A percentile compares a stretch with the other conserved stretches of the same genome.
Conservation (phyloP, 1,140 invertebrate genomes). For the Pentalonia nigronervosa region DNA sequence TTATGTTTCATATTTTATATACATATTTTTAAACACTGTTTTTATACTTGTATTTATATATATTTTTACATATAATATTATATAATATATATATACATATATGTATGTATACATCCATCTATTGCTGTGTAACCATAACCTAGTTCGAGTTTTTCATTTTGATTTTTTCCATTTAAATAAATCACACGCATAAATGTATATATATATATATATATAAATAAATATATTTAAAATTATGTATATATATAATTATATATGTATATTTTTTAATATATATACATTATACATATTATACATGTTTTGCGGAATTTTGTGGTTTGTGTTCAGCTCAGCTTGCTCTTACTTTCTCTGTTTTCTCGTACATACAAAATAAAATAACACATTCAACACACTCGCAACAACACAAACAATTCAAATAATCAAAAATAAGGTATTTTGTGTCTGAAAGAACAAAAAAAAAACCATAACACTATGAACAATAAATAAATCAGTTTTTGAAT, state of each 20-base stretch:
- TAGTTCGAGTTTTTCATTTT: slow-evolving; percentile 43
- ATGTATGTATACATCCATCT: slow-evolving; percentile 19
- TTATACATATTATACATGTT: slow-evolving; percentile 32
- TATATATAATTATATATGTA: slow-evolving; percentile 18
- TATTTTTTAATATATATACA: slow-evolving; percentile 39
- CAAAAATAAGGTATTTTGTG: not conserved
- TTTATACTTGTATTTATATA: slow-evolving; percentile 23
- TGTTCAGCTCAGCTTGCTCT: slow-evolving; percentile 54
- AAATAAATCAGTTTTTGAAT: not conserved
- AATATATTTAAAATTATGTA: slow-evolving; percentile 12
- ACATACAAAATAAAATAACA: slow-evolving; percentile 40
- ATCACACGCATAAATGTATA: slow-evolving; percentile 39
- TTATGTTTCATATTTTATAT: slow-evolving; percentile 30
- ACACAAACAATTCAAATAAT: slow-evolving; percentile 31
- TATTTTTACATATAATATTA: not conserved
- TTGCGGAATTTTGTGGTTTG: slow-evolving; percentile 55
- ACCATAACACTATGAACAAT: slow-evolving; percentile 44
- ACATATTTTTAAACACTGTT: slow-evolving; percentile 13
- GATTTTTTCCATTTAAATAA: slow-evolving; percentile 49
- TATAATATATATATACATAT: not conserved
- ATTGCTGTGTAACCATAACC: not conserved
- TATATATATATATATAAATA: not conserved
- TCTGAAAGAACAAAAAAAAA: not conserved
- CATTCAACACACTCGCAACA: slow-evolving; percentile 38
- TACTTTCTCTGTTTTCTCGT: slow-evolving; percentile 51